Conservation (phyloP, 2,113 vertebrate genomes). For the Semnopithecus entellus region DNA sequence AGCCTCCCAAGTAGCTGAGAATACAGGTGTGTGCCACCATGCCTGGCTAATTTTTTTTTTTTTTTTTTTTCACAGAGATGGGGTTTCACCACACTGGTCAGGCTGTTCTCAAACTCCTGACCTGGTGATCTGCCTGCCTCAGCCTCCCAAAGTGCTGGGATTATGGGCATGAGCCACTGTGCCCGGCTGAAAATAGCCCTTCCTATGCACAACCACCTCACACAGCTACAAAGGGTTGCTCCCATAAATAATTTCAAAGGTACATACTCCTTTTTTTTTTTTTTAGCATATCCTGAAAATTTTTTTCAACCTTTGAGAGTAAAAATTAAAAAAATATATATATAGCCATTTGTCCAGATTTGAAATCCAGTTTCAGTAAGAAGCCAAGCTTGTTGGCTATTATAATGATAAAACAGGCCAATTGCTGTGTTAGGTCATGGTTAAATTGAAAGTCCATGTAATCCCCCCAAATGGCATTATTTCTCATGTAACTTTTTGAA, state of each 20-base stretch:
- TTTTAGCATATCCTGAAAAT: background rate
- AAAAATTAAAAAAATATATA: constrained; percentile 61
- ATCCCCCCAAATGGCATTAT: constrained; percentile 60
- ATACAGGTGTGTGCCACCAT: no score
- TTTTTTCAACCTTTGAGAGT: constrained; percentile 32
- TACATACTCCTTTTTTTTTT: background rate
- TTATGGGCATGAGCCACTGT: no score
- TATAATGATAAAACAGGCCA: constrained; percentile 66
- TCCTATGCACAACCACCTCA: background rate
- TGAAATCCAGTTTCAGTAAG: constrained; percentile 47
- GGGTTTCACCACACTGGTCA: no score
- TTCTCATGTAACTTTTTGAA: constrained; percentile 61
- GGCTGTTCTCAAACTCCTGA: no score
- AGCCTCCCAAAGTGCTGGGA: no score
- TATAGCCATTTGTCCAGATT: constrained; percentile 33
- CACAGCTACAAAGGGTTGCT: background rate
- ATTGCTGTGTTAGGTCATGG: constrained; percentile 38
- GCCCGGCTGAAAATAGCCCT: background rate
- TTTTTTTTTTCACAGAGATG: no score
- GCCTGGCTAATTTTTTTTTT: no score
- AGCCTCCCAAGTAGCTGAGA: no score
- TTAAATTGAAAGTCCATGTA: constrained; percentile 34
- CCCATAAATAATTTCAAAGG: constrained; percentile 25
- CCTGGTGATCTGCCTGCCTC: no score
- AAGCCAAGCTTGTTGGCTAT: constrained; percentile 60